Base-by-base conservation (phyloP, 2,888 invertebrate genomes). In the Heterodera filipjevi region DNA sequence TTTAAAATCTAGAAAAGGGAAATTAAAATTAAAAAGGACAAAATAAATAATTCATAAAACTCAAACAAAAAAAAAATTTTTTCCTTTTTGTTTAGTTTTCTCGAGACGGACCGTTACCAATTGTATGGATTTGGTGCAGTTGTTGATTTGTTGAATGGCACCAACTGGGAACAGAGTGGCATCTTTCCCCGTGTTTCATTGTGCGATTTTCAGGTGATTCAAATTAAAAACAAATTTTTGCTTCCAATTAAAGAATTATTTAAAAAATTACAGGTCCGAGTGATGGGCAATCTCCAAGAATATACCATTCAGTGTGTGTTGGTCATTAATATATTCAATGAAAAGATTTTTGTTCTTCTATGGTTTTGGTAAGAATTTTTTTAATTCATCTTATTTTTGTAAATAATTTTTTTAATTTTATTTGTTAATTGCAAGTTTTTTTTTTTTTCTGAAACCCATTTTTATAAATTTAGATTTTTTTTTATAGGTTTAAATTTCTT, bases 241-340 rank as follows among this genome's bases (percentile, higher is more conserved):
- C n/a, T n/a, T n/a, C n/a, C n/a, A n/a, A n/a, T n/a, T n/a, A n/a
- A n/a, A n/a, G 49, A 73, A 44, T 10, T 44, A 5, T 44, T 10
- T 44, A 10, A 5, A 5, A 49, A 49, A 16, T 2, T 10, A 16
- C 32, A 75, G 85, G 85, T 86, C 22, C 82, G 88, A n/a, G 87
- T 89, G 12, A 87, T 89, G 87, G 89, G 88, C 70, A 87, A 89
- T 81, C 82, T 88, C 46, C 89, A 89, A 77, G 84, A 87, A 74
- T 87, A 87, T 80, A 88, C 87, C 19, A 87, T 89, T 70, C 89
- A 89, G 78, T 89, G 89, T 77, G 86, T 86, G 27, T 82, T 86
- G 33, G 85, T 87, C 44, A 87, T 86, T 77, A 86, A 86, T 76
- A 84, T 86, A 70, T 86, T 86, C 80, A 86, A 87, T 73, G 86